Evolutionary conservation across 2,797 vertebrate species (phyloP), one percentile per base, ranked within the genome.

Genomic region (Halcyon chelicuti): DNA sequence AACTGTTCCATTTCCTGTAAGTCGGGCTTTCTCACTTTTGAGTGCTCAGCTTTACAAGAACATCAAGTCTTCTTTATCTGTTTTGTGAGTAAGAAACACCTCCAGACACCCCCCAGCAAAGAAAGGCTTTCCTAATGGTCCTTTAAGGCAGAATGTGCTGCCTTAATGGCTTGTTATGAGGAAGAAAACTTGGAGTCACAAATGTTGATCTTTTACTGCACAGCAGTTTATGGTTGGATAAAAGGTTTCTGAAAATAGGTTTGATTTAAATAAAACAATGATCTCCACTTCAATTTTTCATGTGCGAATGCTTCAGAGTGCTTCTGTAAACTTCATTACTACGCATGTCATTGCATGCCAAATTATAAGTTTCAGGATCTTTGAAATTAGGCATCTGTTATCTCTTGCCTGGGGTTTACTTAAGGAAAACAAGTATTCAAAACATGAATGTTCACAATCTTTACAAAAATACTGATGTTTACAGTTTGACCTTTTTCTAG

Each of bases 391-490:
- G 81, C 93, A 93, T 91, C 95, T 94, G 87, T 93, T 96, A 96
- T 97, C 94, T 97, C 96, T 98, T 95, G 94, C 92, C 87, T 95
- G 79, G 67, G 91, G 83, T 97, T 97, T 97, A 94, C 95, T 96
- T 96, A 93, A 95, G 80, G 84, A 97, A 97, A 98, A 97, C 93
- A 97, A 88, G 93, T 97, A 90, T 92, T 90, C 93, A 94, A 97
- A 97, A 75, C 87, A 94, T 0, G 76, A 96, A 95, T 74, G 87
- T 7, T 12, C 6, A 6, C 91, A 75, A 93, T 85, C 95, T 94
- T 94, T 91, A 86, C 90, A 90, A 86, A 97, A 97, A 93, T 93
- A 95, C 92, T 68, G 54, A 54, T 94, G 94, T 95, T 96, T 96
- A 95, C 92, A 93, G 54, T 65, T 58, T 97, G 97, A 96, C 96